Evolutionary conservation across 2,888 invertebrate species (phyloP).

Genomic region (Auanema sp.): DNA sequence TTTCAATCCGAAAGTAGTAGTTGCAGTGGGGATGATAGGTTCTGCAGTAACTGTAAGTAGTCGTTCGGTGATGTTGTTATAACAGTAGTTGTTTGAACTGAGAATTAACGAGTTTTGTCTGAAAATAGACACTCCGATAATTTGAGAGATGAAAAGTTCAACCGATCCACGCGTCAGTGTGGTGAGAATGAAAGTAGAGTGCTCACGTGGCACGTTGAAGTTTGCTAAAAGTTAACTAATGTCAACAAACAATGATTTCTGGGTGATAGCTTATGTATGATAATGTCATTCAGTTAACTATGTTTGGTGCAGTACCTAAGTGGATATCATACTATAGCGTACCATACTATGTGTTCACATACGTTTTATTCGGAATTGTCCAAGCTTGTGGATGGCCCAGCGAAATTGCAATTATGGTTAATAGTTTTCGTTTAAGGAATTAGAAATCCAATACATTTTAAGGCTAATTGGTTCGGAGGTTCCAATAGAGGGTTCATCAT

Average conservation of each 20-base stretch:
- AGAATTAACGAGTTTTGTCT: too few species aligned
- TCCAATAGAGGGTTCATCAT: conserved; percentile 67
- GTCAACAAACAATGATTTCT: background rate
- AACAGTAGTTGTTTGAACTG: too few species aligned
- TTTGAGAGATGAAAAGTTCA: too few species aligned
- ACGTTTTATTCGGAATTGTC: conserved; percentile 67
- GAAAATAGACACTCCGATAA: too few species aligned
- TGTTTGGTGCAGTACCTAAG: conserved; percentile 67
- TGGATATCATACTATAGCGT: conserved; percentile 66
- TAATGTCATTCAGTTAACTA: conserved; percentile 61
- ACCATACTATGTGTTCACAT: conserved; percentile 65
- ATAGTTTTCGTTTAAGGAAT: background rate
- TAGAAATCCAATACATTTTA: conserved; percentile 7
- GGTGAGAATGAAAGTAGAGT: background rate
- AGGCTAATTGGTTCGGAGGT: conserved; percentile 68
- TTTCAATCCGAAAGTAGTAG: conserved; percentile 66
- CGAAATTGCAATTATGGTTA: conserved; percentile 68
- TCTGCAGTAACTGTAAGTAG: conserved; percentile 65
- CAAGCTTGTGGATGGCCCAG: conserved; percentile 69
- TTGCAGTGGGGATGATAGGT: conserved; percentile 67
- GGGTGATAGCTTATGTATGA: background rate
- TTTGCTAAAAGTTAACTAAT: background rate
- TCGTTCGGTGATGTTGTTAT: background rate
- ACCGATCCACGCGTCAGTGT: background rate
- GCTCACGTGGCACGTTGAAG: background rate